These are phyloP conservation scores for Hypocryptadius cinnamomeus DNA, from an alignment of 2,113 vertebrate species.

Conservation along the genomic window DNA sequence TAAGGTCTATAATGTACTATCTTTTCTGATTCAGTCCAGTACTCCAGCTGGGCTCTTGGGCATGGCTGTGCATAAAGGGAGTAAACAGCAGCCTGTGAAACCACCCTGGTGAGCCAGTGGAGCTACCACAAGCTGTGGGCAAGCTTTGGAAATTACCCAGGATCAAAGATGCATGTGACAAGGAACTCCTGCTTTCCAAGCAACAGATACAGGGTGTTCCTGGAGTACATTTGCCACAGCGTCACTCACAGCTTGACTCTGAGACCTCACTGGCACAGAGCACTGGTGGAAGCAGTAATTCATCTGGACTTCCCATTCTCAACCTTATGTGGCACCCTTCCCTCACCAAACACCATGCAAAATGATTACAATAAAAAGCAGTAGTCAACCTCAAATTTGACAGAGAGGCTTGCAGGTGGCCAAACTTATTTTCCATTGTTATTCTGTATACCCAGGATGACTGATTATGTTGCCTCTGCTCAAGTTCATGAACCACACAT, in stretches of 20 bases:
- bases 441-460: not conserved
- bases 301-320: not conserved
- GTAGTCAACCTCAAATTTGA: not conserved
- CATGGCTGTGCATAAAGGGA: not conserved
- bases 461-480: not conserved
- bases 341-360: not conserved
- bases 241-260: not conserved
- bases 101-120: not conserved
- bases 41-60: not conserved
- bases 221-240: not conserved
- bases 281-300: not conserved
- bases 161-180: not conserved
- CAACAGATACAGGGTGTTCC: not conserved
- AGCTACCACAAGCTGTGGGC: not conserved
- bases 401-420: not conserved
- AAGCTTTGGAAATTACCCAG: not conserved
- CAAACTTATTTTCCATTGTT: not conserved
- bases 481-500: not conserved
- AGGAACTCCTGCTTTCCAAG: not conserved
- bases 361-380: not conserved
- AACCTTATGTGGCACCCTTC: not conserved
- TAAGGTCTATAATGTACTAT: not conserved
- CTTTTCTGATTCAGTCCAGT: not conserved
- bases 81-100: not conserved
- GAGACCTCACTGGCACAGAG: not conserved